Evolutionary conservation across 2,797 vertebrate genomes (phyloP).

Genomic region (Phalloptychus januarius): DNA sequence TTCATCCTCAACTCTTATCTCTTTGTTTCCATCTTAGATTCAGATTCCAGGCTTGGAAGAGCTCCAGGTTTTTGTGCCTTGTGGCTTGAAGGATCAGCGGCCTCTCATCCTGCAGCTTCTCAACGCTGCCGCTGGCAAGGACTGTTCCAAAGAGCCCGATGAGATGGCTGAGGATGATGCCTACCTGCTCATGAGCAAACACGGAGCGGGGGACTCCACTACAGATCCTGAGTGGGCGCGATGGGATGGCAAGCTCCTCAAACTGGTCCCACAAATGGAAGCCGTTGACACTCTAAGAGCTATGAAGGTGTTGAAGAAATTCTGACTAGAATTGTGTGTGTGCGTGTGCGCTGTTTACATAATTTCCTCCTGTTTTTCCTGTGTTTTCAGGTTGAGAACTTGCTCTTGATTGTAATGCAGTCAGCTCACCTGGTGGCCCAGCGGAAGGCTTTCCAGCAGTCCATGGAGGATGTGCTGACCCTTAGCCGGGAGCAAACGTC

Average conservation of each 20-base stretch:
- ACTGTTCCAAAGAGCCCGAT: conserved; percentile 94
- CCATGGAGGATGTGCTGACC: conserved; percentile 89
- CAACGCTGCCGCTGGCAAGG: conserved; percentile 93
- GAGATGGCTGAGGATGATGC: conserved; percentile 87
- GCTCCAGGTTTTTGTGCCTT: conserved; percentile 92
- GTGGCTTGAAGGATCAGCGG: conserved; percentile 82
- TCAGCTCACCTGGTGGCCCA: conserved; percentile 91
- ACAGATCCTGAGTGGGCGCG: conserved; percentile 80
- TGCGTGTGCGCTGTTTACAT: neutral
- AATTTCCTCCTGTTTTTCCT: neutral
- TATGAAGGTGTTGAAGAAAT: conserved; percentile 85
- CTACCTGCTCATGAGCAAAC: conserved; percentile 93
- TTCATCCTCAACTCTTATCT: neutral
- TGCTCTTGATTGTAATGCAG: conserved; percentile 94
- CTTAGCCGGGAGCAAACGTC: conserved; percentile 95
- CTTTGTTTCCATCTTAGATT: conserved; percentile 77
- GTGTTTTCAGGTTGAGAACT: conserved; percentile 86
- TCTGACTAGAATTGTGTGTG: neutral
- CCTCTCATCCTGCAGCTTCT: conserved; percentile 93
- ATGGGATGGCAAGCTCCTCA: conserved; percentile 87
- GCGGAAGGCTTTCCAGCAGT: conserved; percentile 94
- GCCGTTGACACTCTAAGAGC: conserved; percentile 90
- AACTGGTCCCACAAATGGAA: conserved; percentile 93
- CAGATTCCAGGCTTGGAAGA: conserved; percentile 92
- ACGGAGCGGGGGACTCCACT: conserved; percentile 73